A percentile compares a stretch with the other conserved stretches of the same genome.
These are phyloP conservation scores for Drosophila leonis DNA, from an alignment of 2,888 invertebrate genomes.

Conservation along the genomic window DNA sequence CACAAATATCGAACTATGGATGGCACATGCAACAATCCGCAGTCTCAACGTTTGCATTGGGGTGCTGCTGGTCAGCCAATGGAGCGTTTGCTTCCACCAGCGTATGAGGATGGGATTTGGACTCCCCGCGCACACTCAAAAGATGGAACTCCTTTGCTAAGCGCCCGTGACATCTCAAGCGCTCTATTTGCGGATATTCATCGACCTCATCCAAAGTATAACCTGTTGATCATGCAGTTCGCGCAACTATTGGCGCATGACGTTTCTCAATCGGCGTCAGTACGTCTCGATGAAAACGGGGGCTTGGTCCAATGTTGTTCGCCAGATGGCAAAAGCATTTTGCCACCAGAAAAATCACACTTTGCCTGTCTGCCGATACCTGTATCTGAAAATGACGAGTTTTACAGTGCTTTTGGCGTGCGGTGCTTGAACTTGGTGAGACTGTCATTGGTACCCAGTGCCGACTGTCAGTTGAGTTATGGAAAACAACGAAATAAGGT, in stretches of 20 bases:
- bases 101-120: constrained; percentile 88
- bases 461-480: constrained; percentile 89
- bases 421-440: constrained; percentile 91
- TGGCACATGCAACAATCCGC: constrained; percentile 93
- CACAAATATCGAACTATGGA: constrained; percentile 89
- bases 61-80: constrained; percentile 89
- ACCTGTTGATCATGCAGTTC: constrained; percentile 91
- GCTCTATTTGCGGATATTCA: constrained; percentile 87
- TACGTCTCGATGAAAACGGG: constrained; percentile 88
- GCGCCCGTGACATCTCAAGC: constrained; percentile 89
- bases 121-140: constrained; percentile 77
- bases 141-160: constrained; percentile 87
- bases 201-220: constrained; percentile 88
- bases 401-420: constrained; percentile 87
- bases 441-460: constrained; percentile 88
- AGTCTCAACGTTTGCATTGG: constrained; percentile 86
- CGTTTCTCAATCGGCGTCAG: constrained; percentile 89
- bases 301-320: constrained; percentile 91
- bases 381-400: constrained; percentile 88
- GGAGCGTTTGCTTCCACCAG: constrained; percentile 89
- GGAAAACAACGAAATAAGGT: constrained; percentile 90
- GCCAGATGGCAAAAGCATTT: constrained; percentile 86
- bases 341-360: constrained; percentile 87
- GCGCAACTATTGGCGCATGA: constrained; percentile 93
- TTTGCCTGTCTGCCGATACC: constrained; percentile 90